These are phyloP conservation scores for Oncopodura yosiiana DNA, from an alignment of 1,140 invertebrate species.

Conservation along the genomic window DNA sequence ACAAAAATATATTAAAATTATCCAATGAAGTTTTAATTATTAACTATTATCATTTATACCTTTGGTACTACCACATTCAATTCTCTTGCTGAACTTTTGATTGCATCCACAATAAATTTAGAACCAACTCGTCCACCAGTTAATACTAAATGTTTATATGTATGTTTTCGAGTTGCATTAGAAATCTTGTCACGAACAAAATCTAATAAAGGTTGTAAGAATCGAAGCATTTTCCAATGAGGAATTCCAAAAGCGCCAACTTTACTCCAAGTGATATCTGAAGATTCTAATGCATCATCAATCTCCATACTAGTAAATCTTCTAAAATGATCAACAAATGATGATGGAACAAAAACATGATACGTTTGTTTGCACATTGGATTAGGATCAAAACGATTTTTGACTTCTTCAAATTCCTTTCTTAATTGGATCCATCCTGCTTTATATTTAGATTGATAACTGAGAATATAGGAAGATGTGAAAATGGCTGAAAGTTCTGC, in stretches of 20 bases:
- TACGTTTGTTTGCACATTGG: constrained; percentile 1
- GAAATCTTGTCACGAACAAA: constrained; percentile 23
- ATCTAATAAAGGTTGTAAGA: constrained; percentile 27
- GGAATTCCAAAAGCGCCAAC: constrained; percentile 29
- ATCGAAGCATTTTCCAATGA: constrained; percentile 20
- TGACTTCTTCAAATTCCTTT: constrained; percentile 28
- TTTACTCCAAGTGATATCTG: constrained; percentile 29
- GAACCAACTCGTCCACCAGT: constrained; percentile 25
- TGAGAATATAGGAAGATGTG: constrained; percentile 24
- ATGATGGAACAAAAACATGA: constrained; percentile 29
- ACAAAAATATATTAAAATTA: background rate
- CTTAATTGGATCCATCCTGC: constrained; percentile 30
- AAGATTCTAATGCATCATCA: constrained; percentile 13
- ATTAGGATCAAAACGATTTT: constrained; percentile 22
- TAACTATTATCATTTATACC: background rate
- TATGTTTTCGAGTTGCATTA: constrained; percentile 8
- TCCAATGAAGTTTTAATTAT: background rate
- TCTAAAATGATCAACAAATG: constrained; percentile 29
- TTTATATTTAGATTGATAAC: constrained; percentile 26
- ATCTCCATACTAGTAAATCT: constrained; percentile 32
- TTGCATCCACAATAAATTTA: constrained; percentile 17
- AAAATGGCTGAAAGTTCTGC: constrained; percentile 20
- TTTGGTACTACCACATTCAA: constrained; percentile 9
- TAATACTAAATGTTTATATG: constrained; percentile 23
- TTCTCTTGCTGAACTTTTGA: background rate